A percentile compares a stretch with the other conserved stretches of the same genome.
Evolutionary conservation across 2,797 vertebrate species (phyloP).

Genomic region (Lateolabrax maculatus): DNA sequence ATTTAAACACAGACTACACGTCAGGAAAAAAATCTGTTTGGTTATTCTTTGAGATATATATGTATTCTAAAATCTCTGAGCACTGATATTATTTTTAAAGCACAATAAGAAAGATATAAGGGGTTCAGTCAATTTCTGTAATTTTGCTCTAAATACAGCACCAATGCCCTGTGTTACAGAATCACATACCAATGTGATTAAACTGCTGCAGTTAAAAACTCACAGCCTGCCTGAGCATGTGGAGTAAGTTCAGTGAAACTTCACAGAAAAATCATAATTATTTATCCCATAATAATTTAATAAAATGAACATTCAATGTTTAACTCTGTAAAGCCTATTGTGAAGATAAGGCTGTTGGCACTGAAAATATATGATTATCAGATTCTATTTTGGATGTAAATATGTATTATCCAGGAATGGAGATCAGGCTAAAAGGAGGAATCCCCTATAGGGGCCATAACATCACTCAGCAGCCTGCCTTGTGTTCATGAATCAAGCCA

Average conservation of each 20-base stretch:
- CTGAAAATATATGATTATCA: neutral
- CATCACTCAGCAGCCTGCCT: slow-evolving; percentile 52
- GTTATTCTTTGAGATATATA: neutral
- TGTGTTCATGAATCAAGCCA: slow-evolving; percentile 28
- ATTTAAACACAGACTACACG: slow-evolving; percentile 70
- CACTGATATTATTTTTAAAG: neutral
- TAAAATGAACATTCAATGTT: neutral
- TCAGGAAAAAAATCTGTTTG: slow-evolving; percentile 9
- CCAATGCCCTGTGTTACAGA: slow-evolving; percentile 3
- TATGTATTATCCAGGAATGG: slow-evolving; percentile 43
- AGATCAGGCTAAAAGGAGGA: slow-evolving; percentile 52
- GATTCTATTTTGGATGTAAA: slow-evolving; percentile 44
- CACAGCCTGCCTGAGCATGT: neutral
- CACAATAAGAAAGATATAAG: neutral
- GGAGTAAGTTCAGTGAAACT: neutral
- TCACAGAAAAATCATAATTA: neutral
- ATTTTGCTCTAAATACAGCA: neutral
- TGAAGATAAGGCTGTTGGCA: neutral
- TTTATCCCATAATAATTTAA: neutral
- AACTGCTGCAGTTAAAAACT: slow-evolving; percentile 6
- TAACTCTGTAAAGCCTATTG: neutral
- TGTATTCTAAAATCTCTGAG: neutral
- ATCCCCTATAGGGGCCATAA: slow-evolving; percentile 42
- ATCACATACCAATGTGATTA: slow-evolving; percentile 55
- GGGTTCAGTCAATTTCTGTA: neutral